A percentile compares a stretch with the other conserved stretches of the same genome.
Evolutionary conservation across 2,888 invertebrate species (phyloP).

Genomic region (Drosophila multiciliata): DNA sequence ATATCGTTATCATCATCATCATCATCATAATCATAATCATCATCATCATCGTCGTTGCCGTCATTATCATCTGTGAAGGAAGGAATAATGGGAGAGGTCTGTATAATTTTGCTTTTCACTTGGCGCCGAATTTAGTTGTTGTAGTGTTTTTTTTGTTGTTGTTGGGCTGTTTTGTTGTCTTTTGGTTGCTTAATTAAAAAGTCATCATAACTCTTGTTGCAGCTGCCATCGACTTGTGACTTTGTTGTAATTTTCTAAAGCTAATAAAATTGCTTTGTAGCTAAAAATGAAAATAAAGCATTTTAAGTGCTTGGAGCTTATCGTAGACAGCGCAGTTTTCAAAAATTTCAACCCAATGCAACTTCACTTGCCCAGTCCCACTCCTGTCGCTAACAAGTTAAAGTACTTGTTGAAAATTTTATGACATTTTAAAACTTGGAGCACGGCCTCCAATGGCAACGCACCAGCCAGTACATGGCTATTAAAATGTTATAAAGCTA

Average conservation of each 20-base stretch:
- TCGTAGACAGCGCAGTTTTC: conserved; percentile 66
- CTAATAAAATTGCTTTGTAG: conserved; percentile 78
- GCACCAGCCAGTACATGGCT: conserved; percentile 34
- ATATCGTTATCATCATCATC: conserved; percentile 26
- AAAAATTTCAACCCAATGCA: conserved; percentile 59
- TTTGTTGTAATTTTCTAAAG: conserved; percentile 80
- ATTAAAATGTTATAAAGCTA: conserved; percentile 79
- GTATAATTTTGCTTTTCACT: conserved; percentile 57
- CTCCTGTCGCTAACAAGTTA: conserved; percentile 44
- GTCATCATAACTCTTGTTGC: conserved; percentile 78
- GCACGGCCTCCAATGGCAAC: conserved; percentile 32
- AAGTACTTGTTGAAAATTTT: conserved; percentile 79
- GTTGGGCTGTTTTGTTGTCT: conserved; percentile 48
- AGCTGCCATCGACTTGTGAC: conserved; percentile 64
- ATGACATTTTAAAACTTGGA: conserved; percentile 75
- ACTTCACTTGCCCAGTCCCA: conserved; percentile 1
- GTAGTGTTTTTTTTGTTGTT: conserved; percentile 27
- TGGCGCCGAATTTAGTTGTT: conserved; percentile 58
- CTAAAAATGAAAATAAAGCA: conserved; percentile 76
- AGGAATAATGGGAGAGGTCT: conserved; percentile 32
- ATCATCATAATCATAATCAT: conserved; percentile 30
- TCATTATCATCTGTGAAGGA: conserved; percentile 29
- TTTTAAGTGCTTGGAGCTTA: conserved; percentile 76
- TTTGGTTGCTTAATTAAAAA: conserved; percentile 75
- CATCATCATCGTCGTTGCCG: conserved; percentile 12